Conservation (phyloP, 1,140 invertebrate genomes). For the Tetramorium parvispinum region DNA sequence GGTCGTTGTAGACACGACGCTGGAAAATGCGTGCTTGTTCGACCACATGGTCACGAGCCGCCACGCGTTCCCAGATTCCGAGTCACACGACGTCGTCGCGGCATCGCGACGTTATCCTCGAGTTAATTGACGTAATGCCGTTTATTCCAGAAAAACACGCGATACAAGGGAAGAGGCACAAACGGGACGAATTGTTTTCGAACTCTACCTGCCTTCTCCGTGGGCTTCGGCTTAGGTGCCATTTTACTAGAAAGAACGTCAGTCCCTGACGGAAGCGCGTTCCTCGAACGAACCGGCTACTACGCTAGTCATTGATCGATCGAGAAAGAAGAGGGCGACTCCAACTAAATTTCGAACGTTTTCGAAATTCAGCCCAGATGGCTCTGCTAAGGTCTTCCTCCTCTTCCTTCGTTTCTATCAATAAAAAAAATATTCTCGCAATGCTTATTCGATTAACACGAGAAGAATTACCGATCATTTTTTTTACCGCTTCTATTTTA, state of each 20-base stretch:
- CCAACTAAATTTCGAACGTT: too few species aligned
- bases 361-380: too few species aligned
- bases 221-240: constrained; percentile 89
- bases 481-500: too few species aligned
- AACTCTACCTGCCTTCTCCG: constrained; percentile 88
- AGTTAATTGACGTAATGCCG: background rate
- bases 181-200: background rate
- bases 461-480: too few species aligned
- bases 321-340: constrained; percentile 18
- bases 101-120: background rate
- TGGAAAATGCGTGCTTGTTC: background rate
- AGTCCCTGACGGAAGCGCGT: constrained; percentile 42
- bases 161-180: background rate
- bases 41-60: constrained; percentile 48
- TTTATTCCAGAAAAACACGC: background rate
- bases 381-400: too few species aligned
- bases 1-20: background rate
- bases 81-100: too few species aligned
- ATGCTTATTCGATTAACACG: too few species aligned
- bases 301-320: constrained; percentile 55
- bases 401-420: too few species aligned
- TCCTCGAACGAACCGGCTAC: background rate
- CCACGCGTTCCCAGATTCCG: background rate
- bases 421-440: too few species aligned
- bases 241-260: constrained; percentile 86